Percentiles rank a stretch among this genome's conserved stretches.
Evolutionary conservation across 2,113 vertebrate species (phyloP).

Genomic region (Sciurus niger): DNA sequence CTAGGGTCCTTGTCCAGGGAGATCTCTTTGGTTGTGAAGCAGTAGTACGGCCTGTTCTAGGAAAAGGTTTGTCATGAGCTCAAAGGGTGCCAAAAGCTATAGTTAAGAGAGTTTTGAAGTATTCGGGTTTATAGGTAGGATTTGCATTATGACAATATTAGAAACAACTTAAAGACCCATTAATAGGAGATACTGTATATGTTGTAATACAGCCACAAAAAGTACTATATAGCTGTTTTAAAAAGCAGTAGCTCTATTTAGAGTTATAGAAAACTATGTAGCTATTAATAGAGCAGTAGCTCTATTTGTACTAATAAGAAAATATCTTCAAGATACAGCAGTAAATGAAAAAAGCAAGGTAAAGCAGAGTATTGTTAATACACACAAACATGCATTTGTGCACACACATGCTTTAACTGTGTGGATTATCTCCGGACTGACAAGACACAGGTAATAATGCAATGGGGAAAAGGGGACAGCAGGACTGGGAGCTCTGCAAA

Average conservation of each 20-base stretch:
- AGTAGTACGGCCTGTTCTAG: background rate
- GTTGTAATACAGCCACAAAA: constrained; percentile 52
- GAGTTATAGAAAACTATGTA: background rate
- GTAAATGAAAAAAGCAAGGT: constrained; percentile 27
- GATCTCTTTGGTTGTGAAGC: background rate
- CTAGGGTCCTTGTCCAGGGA: background rate
- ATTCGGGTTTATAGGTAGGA: constrained; percentile 13
- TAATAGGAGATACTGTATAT: background rate
- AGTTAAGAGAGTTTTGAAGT: constrained; percentile 13
- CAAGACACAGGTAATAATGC: background rate
- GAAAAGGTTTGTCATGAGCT: background rate
- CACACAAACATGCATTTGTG: background rate
- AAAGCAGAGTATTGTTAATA: background rate
- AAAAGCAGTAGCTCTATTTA: constrained; percentile 33
- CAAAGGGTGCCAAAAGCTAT: background rate
- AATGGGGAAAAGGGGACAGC: background rate
- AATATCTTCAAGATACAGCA: constrained; percentile 20
- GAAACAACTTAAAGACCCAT: constrained; percentile 58
- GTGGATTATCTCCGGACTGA: background rate
- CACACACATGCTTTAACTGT: background rate
- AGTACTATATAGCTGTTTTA: constrained; percentile 26
- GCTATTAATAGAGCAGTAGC: background rate
- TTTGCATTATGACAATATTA: constrained; percentile 28
- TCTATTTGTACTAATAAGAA: constrained; percentile 46
- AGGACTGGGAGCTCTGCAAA: background rate